Base-by-base conservation (phyloP, 37 sponge, comb jelly and placozoan species). In the Aplysina aerophoba region DNA sequence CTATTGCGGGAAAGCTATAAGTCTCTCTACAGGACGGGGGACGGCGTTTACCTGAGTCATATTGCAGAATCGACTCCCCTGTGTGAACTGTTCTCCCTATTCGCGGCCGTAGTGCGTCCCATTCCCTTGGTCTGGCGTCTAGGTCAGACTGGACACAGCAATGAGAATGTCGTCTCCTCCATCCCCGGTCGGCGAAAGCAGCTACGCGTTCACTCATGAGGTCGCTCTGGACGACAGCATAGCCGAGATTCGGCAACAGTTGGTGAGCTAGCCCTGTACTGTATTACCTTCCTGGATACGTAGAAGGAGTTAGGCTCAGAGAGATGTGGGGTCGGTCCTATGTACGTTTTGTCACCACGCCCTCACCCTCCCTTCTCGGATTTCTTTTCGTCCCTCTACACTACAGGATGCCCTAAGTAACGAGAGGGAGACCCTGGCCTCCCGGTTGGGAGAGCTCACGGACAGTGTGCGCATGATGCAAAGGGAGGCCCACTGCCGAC, bases 391-490 rank as follows among this genome's bases (percentile, higher is more conserved):
- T 27, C 11, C 64, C 64, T 62, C 4, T 62, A 27, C 28, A 62
- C 11, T 62, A 27, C 64, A 62, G 64, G 2, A 2, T 6, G 28
- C 64, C 28, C 24, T 75, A 17, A 75, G 78, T 11, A 40, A 12
- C 21, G 38, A 75, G 78, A 30, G 78, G 4, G 44, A 25, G 37
- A 36, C 44, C 20, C 13, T 75, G 78, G 37, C 78, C 14, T 39
- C 44, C 21, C 78, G 41, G 78, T 24, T 75, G 44, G 37, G 22
- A 14, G 78, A 75, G 13, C 54, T 75, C 44, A 75, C 78, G 0
- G 13, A 17, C 20, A 75, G 25, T 36, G 78, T 75, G 12, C 20
- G 54, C 17, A 36, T 50, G 44, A 55, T 75, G 20, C 78, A 75
- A 15, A 50, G 12, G 40, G 78, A 15, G 22, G 78, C 39, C 6